Evolutionary conservation across 2,113 vertebrate species (phyloP).

Genomic region (human (Homo sapiens)): DNA sequence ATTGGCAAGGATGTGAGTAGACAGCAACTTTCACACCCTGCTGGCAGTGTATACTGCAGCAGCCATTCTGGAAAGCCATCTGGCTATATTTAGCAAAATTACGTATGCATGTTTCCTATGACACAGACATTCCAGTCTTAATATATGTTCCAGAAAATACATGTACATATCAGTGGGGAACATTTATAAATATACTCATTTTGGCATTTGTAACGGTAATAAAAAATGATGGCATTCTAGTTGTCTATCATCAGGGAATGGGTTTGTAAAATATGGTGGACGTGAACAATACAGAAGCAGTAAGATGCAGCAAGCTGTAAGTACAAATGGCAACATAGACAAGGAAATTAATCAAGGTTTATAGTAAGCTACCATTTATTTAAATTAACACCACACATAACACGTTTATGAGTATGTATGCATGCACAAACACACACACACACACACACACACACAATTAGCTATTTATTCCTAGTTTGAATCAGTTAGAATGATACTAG

Average conservation of each 20-base stretch:
- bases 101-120: neutral
- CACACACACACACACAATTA: neutral
- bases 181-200: neutral
- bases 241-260: neutral
- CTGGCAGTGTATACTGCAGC: neutral
- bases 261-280: neutral
- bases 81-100: slow-evolving; percentile 48
- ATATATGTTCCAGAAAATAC: neutral
- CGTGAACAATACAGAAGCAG: neutral
- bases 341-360: neutral
- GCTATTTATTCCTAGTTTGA: neutral
- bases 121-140: slow-evolving; percentile 11
- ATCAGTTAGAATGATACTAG: neutral
- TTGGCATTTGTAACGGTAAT: neutral
- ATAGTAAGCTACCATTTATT: neutral
- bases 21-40: neutral
- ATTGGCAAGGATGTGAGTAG: neutral
- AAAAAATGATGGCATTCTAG: neutral
- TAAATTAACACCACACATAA: neutral
- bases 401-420: neutral
- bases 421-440: neutral
- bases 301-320: neutral
- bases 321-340: neutral
- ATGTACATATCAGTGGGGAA: neutral
- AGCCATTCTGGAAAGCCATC: slow-evolving; percentile 22